Evolutionary conservation across 1,140 invertebrate genomes (phyloP), one percentile per base, ranked within the genome.

Genomic region (Trachelipus rathkii): DNA sequence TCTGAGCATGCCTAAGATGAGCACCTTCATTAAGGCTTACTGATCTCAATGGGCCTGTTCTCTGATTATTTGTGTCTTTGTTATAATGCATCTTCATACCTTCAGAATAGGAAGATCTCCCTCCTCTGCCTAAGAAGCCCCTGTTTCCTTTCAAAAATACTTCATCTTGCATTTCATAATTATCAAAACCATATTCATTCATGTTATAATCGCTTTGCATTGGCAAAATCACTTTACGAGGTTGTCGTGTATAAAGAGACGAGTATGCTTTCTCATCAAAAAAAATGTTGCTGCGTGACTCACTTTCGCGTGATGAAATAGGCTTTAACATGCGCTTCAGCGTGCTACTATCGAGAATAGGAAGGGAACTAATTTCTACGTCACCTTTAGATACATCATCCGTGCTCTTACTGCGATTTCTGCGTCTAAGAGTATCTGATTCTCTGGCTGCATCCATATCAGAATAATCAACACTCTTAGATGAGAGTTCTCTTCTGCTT

Each of bases 261-360:
- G 50, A 60, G 19, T 60, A 60, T 60, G 11, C 50, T 13, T 60
- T 60, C 19, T 19, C 50, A 60, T 19, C 11, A 19, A 15, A 15
- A 60, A 19, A 60, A 60, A 60, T 15, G 50, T 60, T 60, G 19
- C 19, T 80, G 81, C 73, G 80, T 79, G 68, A 93, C 92, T 74
- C 90, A 92, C 24, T 73, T 71, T 81, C 73, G 80, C 7, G 78
- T 53, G 78, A 79, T 43, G 78, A 91, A 88, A 97, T 92, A 24
- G 95, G 95, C 82, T 96, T 96, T 78, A 97, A 86, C 92, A 97
- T 95, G 68, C 93, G 89, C 84, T 97, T 96, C 79, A 97, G 86
- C 0, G 94, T 96, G 84, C 92, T 93, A 79, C 93, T 93, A 85
- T 94, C 93, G 74, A 79, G 75, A 78, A 68, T 60, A 60, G 50